Percentiles rank a stretch among this genome's conserved stretches.
These are phyloP conservation scores for Xiphophorus maculatus DNA, from an alignment of 2,113 vertebrate genomes.

Conservation along the genomic window DNA sequence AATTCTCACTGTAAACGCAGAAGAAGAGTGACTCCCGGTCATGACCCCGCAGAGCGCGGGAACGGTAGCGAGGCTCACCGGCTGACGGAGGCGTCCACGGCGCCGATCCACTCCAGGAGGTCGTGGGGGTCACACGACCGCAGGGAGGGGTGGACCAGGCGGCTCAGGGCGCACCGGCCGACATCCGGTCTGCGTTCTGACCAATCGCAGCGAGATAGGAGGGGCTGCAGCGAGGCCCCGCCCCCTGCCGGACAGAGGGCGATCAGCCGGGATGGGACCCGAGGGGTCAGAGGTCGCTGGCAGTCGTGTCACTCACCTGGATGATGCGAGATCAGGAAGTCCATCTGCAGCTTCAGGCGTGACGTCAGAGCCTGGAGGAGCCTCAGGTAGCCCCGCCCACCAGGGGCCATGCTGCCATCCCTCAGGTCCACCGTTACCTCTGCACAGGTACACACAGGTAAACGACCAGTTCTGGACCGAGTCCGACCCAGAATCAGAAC, in stretches of 20 bases:
- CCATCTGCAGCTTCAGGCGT: slow-evolving; percentile 83
- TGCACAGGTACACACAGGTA: slow-evolving; percentile 16
- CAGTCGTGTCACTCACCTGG: slow-evolving; percentile 39
- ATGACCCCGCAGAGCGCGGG: not conserved
- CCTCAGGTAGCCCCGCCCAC: slow-evolving; percentile 83
- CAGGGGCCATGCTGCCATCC: slow-evolving; percentile 78
- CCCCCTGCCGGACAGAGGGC: slow-evolving; percentile 38
- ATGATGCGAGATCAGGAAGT: slow-evolving; percentile 82
- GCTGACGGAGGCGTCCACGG: slow-evolving; percentile 75
- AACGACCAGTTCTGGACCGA: not conserved
- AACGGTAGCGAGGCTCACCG: slow-evolving; percentile 69
- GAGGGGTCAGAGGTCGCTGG: not conserved
- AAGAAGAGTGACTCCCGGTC: not conserved
- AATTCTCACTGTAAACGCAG: slow-evolving; percentile 80
- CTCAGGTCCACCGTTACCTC: slow-evolving; percentile 84
- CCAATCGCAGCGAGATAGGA: slow-evolving; percentile 83
- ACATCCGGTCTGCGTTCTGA: slow-evolving; percentile 80
- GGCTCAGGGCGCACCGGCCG: slow-evolving; percentile 56
- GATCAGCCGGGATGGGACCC: not conserved
- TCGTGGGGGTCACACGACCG: slow-evolving; percentile 79
- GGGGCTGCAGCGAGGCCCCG: slow-evolving; percentile 73
- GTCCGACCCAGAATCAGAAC: no score
- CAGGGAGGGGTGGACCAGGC: slow-evolving; percentile 79
- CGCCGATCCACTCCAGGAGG: slow-evolving; percentile 92
- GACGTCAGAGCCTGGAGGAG: slow-evolving; percentile 85